Evolutionary conservation across 2,113 vertebrate species (phyloP).

Genomic region (Poicephalus gulielmi): DNA sequence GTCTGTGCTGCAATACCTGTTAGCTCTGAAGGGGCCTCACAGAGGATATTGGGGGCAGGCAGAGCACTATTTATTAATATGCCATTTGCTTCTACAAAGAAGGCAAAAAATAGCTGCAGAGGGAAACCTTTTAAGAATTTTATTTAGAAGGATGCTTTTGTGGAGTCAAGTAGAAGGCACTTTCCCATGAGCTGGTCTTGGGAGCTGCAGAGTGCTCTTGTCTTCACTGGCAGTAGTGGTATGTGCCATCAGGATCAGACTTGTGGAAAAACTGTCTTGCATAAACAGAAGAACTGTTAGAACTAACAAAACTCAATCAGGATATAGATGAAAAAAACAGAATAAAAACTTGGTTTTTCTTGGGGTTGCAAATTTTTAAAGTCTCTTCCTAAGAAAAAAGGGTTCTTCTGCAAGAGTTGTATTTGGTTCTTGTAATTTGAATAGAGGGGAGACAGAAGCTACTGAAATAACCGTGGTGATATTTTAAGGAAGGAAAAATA

Average conservation of each 20-base stretch:
- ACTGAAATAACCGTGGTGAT: conserved; percentile 22
- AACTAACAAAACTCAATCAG: background rate
- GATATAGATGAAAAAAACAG: background rate
- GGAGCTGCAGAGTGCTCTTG: background rate
- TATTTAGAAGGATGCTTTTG: background rate
- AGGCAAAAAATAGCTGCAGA: background rate
- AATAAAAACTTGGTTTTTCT: background rate
- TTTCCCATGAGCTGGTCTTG: background rate
- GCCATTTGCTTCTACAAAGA: background rate
- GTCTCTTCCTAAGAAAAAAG: background rate
- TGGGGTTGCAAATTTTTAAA: background rate
- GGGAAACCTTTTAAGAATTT: background rate
- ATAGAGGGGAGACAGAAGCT: conserved; percentile 44
- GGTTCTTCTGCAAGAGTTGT: background rate
- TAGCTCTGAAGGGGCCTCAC: background rate
- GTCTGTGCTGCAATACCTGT: background rate
- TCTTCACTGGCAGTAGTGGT: background rate
- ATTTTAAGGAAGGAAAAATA: conserved; percentile 61
- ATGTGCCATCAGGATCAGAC: background rate
- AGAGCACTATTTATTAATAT: background rate
- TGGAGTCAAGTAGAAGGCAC: background rate
- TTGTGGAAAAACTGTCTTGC: background rate
- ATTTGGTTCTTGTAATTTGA: conserved; percentile 30
- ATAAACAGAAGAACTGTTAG: background rate
- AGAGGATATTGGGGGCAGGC: background rate